Conservation (phyloP, 1,140 invertebrate genomes). For the Papilio polyxenes region DNA sequence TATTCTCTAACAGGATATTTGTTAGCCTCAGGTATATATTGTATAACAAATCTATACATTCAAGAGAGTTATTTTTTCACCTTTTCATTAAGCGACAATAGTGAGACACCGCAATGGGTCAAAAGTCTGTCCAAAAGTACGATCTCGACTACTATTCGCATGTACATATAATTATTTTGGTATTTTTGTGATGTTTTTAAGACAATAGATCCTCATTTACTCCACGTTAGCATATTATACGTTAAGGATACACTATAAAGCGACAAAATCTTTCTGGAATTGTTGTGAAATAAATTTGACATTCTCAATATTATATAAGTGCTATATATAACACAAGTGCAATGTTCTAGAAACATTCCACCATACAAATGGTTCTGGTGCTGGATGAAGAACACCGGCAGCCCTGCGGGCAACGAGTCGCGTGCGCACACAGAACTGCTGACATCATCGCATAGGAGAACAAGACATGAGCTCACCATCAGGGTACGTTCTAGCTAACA, state of each 20-base stretch:
- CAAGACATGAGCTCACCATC: constrained; percentile 67
- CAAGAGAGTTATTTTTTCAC: background rate
- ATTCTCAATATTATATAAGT: too few species aligned
- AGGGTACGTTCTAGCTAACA: constrained; percentile 51
- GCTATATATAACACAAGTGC: background rate
- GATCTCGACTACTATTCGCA: too few species aligned
- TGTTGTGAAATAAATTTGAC: too few species aligned
- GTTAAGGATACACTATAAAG: too few species aligned
- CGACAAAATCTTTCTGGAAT: too few species aligned
- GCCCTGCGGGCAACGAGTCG: constrained; percentile 60
- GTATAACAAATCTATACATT: background rate
- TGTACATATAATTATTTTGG: too few species aligned
- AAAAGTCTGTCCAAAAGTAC: too few species aligned
- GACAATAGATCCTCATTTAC: too few species aligned
- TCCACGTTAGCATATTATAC: too few species aligned
- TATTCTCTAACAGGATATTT: constrained; percentile 94
- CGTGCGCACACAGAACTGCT: constrained; percentile 73
- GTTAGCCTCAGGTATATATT: constrained; percentile 88
- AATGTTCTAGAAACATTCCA: constrained; percentile 71
- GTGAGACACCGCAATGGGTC: too few species aligned
- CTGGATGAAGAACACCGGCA: constrained; percentile 60
- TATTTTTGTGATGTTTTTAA: too few species aligned
- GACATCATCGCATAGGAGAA: constrained; percentile 74
- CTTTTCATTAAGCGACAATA: background rate
- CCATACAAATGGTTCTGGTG: constrained; percentile 80